Percentiles rank a stretch among this genome's conserved stretches.
Conservation (phyloP, 1,140 invertebrate genomes). For the Branchinecta lindahli region DNA sequence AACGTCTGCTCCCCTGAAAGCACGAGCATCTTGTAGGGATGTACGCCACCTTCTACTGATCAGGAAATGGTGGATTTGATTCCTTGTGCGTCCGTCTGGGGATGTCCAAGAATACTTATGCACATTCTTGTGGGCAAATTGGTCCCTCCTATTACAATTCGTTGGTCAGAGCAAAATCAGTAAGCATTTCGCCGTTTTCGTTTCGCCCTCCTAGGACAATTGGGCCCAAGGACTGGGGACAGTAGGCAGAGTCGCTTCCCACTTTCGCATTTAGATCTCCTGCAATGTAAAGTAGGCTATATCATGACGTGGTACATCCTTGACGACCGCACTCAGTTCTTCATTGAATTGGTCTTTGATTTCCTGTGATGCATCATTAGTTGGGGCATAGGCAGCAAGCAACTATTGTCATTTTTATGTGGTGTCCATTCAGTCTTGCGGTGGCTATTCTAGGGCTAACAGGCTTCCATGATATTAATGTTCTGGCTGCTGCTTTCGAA, state of each 20-base stretch:
- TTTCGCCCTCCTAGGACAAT: not conserved
- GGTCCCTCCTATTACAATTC: not conserved
- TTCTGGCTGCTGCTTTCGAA: not conserved
- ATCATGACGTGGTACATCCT: no score
- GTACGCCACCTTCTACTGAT: not conserved
- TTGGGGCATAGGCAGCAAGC: not conserved
- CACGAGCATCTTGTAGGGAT: not conserved
- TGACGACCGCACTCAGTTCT: no score
- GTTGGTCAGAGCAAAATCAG: not conserved
- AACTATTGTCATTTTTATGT: not conserved
- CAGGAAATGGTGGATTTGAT: not conserved
- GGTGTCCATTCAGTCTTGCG: not conserved
- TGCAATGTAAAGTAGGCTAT: no score
- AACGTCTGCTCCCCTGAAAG: no score
- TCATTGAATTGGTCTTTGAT: not conserved
- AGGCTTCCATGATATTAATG: not conserved
- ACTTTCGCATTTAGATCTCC: no score
- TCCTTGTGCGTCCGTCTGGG: not conserved
- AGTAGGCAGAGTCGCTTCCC: no score
- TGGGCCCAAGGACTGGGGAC: not conserved
- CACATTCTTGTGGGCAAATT: not conserved
- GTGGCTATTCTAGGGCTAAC: no score
- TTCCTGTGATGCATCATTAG: not conserved
- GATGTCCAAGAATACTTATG: constrained; percentile 1
- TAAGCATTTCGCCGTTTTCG: not conserved